Conservation (phyloP, 1,140 invertebrate species). For the Eumaeus atala region DNA sequence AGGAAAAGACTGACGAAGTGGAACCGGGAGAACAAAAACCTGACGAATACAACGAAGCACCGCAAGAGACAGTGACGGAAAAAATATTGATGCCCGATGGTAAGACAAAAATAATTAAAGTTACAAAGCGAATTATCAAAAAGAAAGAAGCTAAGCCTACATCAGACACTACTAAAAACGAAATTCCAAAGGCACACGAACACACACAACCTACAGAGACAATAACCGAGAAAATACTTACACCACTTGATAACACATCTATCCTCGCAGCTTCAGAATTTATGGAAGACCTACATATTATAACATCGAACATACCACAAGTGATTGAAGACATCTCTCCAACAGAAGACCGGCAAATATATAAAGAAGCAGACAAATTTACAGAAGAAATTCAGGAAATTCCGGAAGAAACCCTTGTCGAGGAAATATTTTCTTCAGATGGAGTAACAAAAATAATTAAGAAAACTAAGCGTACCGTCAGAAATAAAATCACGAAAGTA, state of each 20-base stretch:
- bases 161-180: background rate
- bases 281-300: background rate
- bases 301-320: background rate
- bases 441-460: constrained; percentile 4
- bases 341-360: too few relatives aligned
- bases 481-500: constrained; percentile 34
- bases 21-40: too few relatives aligned
- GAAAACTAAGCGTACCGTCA: constrained; percentile 28
- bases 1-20: constrained; percentile 2
- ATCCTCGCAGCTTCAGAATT: background rate
- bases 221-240: constrained; percentile 3
- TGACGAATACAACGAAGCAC: too few relatives aligned
- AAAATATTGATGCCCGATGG: too few relatives aligned
- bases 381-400: too few relatives aligned
- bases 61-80: too few relatives aligned
- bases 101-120: background rate
- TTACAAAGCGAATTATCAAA: constrained; percentile 28
- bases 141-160: constrained; percentile 40
- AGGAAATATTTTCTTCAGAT: constrained; percentile 17
- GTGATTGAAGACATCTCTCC: background rate
- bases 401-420: too few relatives aligned
- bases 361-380: background rate
- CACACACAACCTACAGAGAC: background rate
- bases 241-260: constrained; percentile 3
- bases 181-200: background rate